Percentiles rank a stretch among this genome's conserved stretches.
Conservation (phyloP, 2,888 invertebrate genomes). For the Hydraecia micacea region DNA sequence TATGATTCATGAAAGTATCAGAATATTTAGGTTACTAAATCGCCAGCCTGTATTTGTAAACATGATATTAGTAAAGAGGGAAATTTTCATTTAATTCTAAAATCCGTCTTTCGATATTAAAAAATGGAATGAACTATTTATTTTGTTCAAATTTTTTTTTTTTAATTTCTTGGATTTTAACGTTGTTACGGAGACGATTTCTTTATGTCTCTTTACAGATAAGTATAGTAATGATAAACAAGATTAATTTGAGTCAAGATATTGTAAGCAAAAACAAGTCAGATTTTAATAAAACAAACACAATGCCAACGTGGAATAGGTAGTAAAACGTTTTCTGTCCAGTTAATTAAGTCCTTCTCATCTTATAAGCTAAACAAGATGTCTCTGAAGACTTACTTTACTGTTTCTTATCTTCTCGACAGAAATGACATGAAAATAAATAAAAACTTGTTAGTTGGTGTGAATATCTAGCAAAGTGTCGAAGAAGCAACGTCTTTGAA, state of each 20-base stretch:
- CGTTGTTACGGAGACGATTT: background rate
- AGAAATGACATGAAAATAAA: constrained; percentile 50
- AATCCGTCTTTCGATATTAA: background rate
- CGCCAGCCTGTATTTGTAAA: background rate
- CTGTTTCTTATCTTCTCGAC: constrained; percentile 45
- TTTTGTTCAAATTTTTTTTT: background rate
- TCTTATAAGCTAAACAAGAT: constrained; percentile 36
- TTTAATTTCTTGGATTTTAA: background rate
- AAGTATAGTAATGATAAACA: constrained; percentile 1
- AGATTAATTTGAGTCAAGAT: constrained; percentile 18
- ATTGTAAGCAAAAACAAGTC: background rate
- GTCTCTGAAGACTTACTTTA: constrained; percentile 43
- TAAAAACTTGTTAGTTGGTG: constrained; percentile 35
- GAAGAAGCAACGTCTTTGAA: background rate
- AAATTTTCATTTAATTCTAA: background rate
- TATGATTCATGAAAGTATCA: background rate
- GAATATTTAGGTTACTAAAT: background rate
- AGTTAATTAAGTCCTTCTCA: constrained; percentile 34
- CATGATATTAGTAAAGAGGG: background rate
- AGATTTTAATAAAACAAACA: background rate
- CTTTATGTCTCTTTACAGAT: background rate
- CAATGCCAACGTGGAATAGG: constrained; percentile 1
- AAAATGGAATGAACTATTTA: background rate
- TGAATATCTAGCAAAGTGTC: background rate
- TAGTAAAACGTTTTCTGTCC: constrained; percentile 13